phyloP scores from a whole-genome alignment of 2,113 vertebrate species.

The Opisthocomus hoazin region DNA sequence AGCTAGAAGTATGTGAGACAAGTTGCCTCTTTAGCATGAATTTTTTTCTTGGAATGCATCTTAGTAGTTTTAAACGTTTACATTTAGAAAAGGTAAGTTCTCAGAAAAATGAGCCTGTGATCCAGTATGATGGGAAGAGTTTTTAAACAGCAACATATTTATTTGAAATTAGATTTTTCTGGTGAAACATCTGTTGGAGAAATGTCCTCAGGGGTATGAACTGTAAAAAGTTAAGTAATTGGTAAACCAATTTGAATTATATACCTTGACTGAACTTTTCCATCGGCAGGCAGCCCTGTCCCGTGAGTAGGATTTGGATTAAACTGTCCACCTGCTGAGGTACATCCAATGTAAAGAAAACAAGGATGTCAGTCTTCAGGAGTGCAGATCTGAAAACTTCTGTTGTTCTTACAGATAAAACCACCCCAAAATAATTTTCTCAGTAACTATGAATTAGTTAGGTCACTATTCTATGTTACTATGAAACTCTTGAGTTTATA shows the following conservation, averaged over 20 bases:
- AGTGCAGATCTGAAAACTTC: neutral
- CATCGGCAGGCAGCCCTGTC: neutral
- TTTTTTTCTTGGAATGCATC: neutral
- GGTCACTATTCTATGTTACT: neutral
- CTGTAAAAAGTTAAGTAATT: neutral
- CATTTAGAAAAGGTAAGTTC: neutral
- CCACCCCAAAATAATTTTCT: neutral
- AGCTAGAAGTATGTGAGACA: neutral
- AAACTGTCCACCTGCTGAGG: neutral
- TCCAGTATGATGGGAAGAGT: neutral
- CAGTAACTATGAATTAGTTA: neutral
- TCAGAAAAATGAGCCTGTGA: neutral
- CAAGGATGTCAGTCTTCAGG: neutral
- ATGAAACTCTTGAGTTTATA: neutral
- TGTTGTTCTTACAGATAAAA: neutral
- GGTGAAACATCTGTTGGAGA: neutral
- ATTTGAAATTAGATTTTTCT: neutral
- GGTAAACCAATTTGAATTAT: neutral
- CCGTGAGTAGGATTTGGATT: neutral
- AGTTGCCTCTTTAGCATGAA: neutral
- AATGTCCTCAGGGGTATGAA: neutral
- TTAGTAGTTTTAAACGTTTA: neutral
- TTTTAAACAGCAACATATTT: neutral
- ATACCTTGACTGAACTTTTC: neutral
- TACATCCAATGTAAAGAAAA: neutral